Base-by-base conservation (phyloP, 2,888 invertebrate genomes). In the Lithophane semibrunnea region DNA sequence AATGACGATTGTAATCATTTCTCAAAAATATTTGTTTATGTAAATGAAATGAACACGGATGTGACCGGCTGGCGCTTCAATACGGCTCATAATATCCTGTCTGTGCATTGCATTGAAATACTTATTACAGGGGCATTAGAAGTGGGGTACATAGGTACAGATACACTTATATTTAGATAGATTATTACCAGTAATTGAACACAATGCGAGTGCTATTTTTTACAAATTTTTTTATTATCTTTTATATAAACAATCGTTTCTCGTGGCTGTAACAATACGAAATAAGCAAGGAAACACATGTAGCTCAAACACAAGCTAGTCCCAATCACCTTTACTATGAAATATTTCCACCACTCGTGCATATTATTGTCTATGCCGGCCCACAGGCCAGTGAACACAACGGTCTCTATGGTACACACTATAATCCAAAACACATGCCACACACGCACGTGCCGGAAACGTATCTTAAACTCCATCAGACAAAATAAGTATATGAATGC, bases 401-500 rank as follows among this genome's bases (percentile, higher is more conserved):
- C 94, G 88, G 98, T 98, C 94, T 98, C 98, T 49, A 96, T 86
- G 79, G 98, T 97, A 66, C 97, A 97, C 66, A 98, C 95, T 72
- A 97, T 92, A 89, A 98, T 97, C 95, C 98, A 98, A 71, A 97
- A 97, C 83, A 97, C 94, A 88, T 98, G 97, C 97, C 98, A 98
- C 73, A 97, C 96, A 8, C 97, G 97, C 37, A 98, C 97, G 89
- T 98, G 97, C 85, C 97, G 97, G 92, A 98, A 98, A 92, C 98
- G 97, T 75, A 98, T 97, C 91, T 98, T 98, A 89, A 98, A 98
- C 94, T 98, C 98, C 90, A 98, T 97, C 65, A 98, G 95, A 89
- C 98, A 98, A 92, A 98, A 98, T 74, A 98, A 96, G 90, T 98
- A 98, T 82, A 98, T 97, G 86, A 98, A 97, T 21, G 98, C 98